phyloP scores from a whole-genome alignment of 2,888 invertebrate genomes.

The Allolobophora icterica region DNA sequence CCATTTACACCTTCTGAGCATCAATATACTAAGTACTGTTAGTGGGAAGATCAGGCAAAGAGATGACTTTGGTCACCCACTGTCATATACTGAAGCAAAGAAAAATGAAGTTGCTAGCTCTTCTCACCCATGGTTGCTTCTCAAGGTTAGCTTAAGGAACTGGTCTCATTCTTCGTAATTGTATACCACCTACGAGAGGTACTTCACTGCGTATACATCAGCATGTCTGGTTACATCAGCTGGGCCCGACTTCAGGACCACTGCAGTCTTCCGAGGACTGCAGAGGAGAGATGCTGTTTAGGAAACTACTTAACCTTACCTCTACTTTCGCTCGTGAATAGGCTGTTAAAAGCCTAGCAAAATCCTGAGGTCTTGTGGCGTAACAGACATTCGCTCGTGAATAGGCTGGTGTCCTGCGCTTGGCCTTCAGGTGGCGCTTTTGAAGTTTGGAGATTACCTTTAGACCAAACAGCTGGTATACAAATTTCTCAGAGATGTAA shows the following conservation, averaged over 20 bases:
- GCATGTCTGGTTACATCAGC: neutral
- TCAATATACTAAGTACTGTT: neutral
- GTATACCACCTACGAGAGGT: neutral
- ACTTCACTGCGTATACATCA: neutral
- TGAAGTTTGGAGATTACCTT: too few relatives aligned
- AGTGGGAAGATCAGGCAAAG: neutral
- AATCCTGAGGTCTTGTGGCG: too few relatives aligned
- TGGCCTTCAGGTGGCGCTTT: too few relatives aligned
- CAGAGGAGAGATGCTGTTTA: neutral
- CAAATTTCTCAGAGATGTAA: neutral
- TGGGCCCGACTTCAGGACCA: neutral
- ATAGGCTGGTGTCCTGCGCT: too few relatives aligned
- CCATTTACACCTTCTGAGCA: neutral
- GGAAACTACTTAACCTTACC: neutral
- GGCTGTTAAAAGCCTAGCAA: too few relatives aligned
- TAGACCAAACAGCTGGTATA: neutral
- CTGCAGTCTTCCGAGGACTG: neutral
- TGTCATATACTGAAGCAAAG: neutral
- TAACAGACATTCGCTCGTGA: too few relatives aligned
- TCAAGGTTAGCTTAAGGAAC: neutral
- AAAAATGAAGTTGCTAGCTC: neutral
- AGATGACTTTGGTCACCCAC: neutral
- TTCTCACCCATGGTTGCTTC: neutral
- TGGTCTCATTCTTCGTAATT: neutral
- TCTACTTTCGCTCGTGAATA: too few relatives aligned